Evolutionary conservation across 1,140 invertebrate species (phyloP), one percentile per base, ranked within the genome.

Genomic region (Euwallacea fornicatus): DNA sequence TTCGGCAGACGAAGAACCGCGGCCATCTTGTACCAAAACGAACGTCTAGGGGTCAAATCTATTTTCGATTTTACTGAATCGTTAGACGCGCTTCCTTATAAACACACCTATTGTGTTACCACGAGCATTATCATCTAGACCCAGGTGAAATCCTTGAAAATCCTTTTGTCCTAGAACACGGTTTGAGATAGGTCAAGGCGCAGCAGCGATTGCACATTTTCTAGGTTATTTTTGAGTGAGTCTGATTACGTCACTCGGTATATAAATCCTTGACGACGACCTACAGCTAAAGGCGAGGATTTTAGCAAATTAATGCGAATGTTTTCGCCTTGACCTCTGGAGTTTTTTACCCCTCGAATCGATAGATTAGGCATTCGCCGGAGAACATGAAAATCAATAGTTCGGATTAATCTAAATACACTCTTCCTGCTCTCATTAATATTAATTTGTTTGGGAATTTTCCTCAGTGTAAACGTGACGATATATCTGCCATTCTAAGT

Each of bases 1-100:
- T 64, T 53, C 62, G 62, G 46, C 61, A 41, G 56, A 69, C 56
- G 66, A 69, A 69, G 66, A 15, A 69, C 2, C 50, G 54, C 11
- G 47, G 42, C 62, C 46, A 50, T 16, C 13, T 60, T 41, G 21
- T 8, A 9, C 13, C 44, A 16, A 44, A 33, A 69, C 59, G 43
- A 69, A 47, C 58, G 66, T 69, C 66, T 69, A 69, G 66, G 66
- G 66, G 66, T 69, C 66, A 69, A 69, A 69, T 60, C 66, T 69
- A 69, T 69, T 69, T 69, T 69, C 16, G 58, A 53, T 58, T 42
- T 66, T 66, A 66, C 58, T 66, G 65, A 66, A 10, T 56, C 42
- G 58, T 66, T 66, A 66, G 55, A 42, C 42, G 9, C 53, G 33
- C 41, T 66, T 66, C 63, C 53, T 66, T 56, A 56, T 43, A 66